phyloP scores from a whole-genome alignment of 1,140 invertebrate species.

The Eulimnadia texana region DNA sequence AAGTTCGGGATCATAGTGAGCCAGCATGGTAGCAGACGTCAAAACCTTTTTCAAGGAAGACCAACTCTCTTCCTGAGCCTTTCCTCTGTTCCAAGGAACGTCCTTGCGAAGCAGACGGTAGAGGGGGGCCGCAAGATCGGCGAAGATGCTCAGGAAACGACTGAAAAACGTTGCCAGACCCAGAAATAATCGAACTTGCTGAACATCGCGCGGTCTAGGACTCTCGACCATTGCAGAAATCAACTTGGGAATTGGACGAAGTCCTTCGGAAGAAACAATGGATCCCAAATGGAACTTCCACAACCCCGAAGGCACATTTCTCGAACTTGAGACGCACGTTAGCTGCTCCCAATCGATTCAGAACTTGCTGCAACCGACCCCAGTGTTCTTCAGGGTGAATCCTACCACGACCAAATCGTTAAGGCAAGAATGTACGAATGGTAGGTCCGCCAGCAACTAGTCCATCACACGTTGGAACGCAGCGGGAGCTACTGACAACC shows the following conservation, averaged over 20 bases:
- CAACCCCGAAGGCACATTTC: constrained; percentile 27
- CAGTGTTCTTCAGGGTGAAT: constrained; percentile 19
- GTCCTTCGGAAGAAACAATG: constrained; percentile 24
- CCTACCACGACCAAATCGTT: constrained; percentile 24
- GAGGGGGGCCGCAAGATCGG: constrained; percentile 27
- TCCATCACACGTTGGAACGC: constrained; percentile 24
- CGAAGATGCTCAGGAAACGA: constrained; percentile 30
- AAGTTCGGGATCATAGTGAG: neutral
- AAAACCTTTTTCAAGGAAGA: neutral
- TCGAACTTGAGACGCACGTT: constrained; percentile 25
- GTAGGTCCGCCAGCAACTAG: constrained; percentile 9
- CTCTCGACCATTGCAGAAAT: constrained; percentile 28
- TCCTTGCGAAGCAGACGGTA: constrained; percentile 22
- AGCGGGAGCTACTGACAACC: constrained; percentile 17
- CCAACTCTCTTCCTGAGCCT: neutral
- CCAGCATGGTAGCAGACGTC: neutral
- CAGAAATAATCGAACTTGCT: constrained; percentile 26
- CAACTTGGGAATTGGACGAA: constrained; percentile 23
- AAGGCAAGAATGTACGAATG: constrained; percentile 3
- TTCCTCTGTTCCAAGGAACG: neutral
- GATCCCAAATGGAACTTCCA: constrained; percentile 26
- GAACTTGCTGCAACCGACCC: constrained; percentile 19
- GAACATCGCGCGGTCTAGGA: constrained; percentile 23
- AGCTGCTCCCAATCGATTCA: constrained; percentile 19
- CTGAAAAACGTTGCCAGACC: constrained; percentile 31